phyloP scores from a whole-genome alignment of 2,797 vertebrate species.

The Acestrorhynchus altus region DNA sequence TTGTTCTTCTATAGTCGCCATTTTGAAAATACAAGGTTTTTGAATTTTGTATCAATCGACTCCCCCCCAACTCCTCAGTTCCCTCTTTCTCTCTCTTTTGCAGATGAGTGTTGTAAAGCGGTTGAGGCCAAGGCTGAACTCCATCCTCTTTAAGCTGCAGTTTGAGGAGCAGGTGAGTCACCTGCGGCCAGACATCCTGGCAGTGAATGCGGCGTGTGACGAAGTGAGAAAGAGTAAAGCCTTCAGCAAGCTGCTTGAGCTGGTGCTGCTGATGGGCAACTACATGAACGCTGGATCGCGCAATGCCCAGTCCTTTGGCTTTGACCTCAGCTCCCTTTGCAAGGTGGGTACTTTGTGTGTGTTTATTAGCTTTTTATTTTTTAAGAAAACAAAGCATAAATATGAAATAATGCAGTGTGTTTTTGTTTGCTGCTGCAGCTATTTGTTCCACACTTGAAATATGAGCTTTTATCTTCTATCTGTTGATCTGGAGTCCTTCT shows the following conservation, averaged over 20 bases:
- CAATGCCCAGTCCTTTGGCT: slow-evolving; percentile 94
- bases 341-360: slow-evolving; percentile 83
- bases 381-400: background rate
- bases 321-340: slow-evolving; percentile 94
- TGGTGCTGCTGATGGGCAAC: slow-evolving; percentile 94
- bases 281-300: slow-evolving; percentile 97
- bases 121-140: slow-evolving; percentile 89
- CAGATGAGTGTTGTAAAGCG: slow-evolving; percentile 96
- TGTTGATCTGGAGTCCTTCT: background rate
- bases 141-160: slow-evolving; percentile 96
- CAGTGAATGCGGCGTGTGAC: slow-evolving; percentile 91
- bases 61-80: too few species aligned
- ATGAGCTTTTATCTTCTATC: slow-evolving; percentile 3
- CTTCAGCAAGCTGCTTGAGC: slow-evolving; percentile 91
- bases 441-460: slow-evolving; percentile 2
- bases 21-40: too few species aligned
- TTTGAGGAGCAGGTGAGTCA: slow-evolving; percentile 96
- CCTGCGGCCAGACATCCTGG: slow-evolving; percentile 93
- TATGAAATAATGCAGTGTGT: background rate
- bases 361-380: background rate
- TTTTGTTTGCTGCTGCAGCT: background rate
- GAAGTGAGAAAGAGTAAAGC: slow-evolving; percentile 91
- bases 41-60: too few species aligned
- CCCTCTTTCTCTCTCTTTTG: background rate
- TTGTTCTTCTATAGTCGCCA: too few species aligned